Base-by-base conservation (phyloP, 2,888 invertebrate species). In the Dryocosmus kuriphilus region DNA sequence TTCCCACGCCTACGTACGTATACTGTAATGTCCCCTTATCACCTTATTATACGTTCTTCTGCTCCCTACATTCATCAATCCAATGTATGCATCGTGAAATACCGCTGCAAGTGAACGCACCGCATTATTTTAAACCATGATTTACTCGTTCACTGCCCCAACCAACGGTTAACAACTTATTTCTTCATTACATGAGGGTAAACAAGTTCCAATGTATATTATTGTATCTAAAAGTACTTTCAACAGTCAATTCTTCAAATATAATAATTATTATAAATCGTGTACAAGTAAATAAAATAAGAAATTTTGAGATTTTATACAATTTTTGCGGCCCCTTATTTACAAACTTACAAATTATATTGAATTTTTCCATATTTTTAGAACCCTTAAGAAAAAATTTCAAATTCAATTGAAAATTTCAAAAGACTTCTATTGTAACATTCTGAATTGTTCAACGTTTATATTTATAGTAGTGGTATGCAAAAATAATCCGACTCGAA, bases 61-160 rank as follows among this genome's bases (percentile, higher is more conserved):
- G 51, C 51, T 71, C 71, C n/a, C 67, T 30, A 11, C 6, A 51
- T 71, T 71, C 51, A 71, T 71, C 67, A 71, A 71, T 51, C 8
- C 46, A 46, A 71, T 46, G 8, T 46, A 41, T 24, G 41, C 24
- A 41, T 67, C 27, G 27, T 51, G 46, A 46, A 71, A 71, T 71
- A 71, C 51, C n/a, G 14, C 30, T 11, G 11, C 30, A 51, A 71
- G 19, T 71, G 51, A 71, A 71, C 51, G 46, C 46, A 71, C 22
- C n/a, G 32, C 46, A 71, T 30, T 51, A 71, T 51, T 30, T 71
- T 71, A 32, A 46, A 46, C 5, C 27, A 32, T 51, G 51, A 71
- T 71, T 71, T 46, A 71, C 51, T 32, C 30, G 51, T 51, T 71
- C 51, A 51, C 19, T 51, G 30, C 19, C 71, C 22, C 22, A 30